Conservation (phyloP, 2,113 vertebrate species). For the Verasper variegatus region DNA sequence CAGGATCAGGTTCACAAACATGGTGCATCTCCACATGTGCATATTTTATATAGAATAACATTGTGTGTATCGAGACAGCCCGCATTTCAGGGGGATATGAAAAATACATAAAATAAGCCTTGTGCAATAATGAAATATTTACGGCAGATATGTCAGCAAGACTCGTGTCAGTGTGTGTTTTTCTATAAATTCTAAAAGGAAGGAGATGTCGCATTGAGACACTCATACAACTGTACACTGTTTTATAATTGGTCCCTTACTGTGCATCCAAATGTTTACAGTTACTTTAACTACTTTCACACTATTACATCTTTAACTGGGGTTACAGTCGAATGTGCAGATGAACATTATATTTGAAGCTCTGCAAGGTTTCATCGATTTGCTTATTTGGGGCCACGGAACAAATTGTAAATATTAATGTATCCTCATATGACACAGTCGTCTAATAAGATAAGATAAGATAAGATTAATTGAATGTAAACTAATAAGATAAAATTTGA, state of each 20-base stretch:
- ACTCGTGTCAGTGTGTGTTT: neutral
- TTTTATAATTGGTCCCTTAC: neutral
- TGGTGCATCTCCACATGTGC: neutral
- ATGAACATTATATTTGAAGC: too few relatives aligned
- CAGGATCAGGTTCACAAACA: constrained; percentile 1
- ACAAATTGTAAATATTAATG: too few relatives aligned
- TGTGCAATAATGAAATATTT: constrained; percentile 29
- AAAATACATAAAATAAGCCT: constrained; percentile 34
- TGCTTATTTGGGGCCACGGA: too few relatives aligned
- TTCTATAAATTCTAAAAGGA: neutral
- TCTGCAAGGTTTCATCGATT: too few relatives aligned
- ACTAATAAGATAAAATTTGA: neutral
- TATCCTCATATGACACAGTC: too few relatives aligned
- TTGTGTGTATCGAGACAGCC: neutral
- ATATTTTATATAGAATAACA: constrained; percentile 15
- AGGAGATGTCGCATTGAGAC: neutral
- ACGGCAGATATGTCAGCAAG: neutral
- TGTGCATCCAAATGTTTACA: neutral
- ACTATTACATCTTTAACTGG: neutral
- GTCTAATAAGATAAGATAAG: too few relatives aligned
- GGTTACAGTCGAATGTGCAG: neutral
- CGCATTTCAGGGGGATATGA: neutral
- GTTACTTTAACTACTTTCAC: neutral
- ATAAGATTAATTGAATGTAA: too few relatives aligned
- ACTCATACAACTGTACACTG: neutral